Base-by-base conservation (phyloP, 2,797 vertebrate species). In the Tangara arthus region DNA sequence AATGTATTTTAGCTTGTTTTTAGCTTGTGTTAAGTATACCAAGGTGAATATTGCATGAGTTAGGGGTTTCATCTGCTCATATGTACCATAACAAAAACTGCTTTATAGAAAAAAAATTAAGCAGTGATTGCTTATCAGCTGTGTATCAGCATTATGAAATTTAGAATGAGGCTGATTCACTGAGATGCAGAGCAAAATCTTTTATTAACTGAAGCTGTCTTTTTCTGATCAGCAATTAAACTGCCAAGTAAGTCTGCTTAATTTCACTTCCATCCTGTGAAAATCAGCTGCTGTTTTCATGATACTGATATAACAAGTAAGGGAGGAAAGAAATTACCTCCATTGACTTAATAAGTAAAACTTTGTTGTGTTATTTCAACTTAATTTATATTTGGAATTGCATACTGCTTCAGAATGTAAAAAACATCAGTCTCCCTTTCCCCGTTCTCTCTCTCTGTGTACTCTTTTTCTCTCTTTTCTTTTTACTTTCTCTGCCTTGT, bases 191-290 rank as follows among this genome's bases (percentile, higher is more conserved):
- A 77, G 49, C 28, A 80, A 92, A 84, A 64, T 66, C 44, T 89
- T 89, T 76, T 70, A 79, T 4, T 3, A 85, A 70, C 44, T 63
- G 42, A 79, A 66, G 66, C 50, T 80, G 7, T 72, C 56, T 44
- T 85, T 87, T 91, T 86, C 50, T 92, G 57, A 89, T 87, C 73
- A 59, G 39, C 71, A 89, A 44, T 87, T 92, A 82, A 87, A 35
- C 26, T 87, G 86, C 55, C 26, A 87, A 79, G 60, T 37, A 72
- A 63, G 32, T 63, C 52, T 89, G 27, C 79, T 59, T 90, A 57
- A 82, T 94, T 93, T 90, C 64, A 68, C 35, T 76, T 81, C 50
- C 28, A 56, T 35, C 8, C 39, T 80, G 56, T 73, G 70, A 84
- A 87, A 90, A 92, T 66, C 52, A 78, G 46, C 49, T 84, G 26